Percentiles rank a stretch among this genome's conserved stretches.
phyloP scores from a whole-genome alignment of 2,113 vertebrate genomes.

The Tachycineta bicolor region DNA sequence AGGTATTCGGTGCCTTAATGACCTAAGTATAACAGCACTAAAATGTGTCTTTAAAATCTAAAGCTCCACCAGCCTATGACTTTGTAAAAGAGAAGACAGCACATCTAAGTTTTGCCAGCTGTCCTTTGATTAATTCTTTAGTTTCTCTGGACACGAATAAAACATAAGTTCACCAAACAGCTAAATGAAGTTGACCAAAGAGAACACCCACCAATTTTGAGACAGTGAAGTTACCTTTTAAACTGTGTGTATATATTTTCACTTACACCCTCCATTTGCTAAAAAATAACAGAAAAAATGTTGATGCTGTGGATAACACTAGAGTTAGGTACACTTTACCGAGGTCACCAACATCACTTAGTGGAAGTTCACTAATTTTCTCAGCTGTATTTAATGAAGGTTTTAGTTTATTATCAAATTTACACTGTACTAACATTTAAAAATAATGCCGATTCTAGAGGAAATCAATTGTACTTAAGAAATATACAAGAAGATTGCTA shows the following conservation, averaged over 20 bases:
- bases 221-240: not conserved
- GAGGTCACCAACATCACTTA: not conserved
- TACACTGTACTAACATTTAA: not conserved
- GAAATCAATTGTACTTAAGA: not conserved
- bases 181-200: not conserved
- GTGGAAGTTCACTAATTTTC: not conserved
- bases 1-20: not conserved
- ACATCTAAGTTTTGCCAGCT: not conserved
- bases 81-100: not conserved
- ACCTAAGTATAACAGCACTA: not conserved
- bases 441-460: not conserved
- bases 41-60: not conserved
- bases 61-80: not conserved
- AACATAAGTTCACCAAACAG: not conserved
- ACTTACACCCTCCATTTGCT: not conserved
- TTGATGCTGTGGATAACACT: not conserved
- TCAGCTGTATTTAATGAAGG: not conserved
- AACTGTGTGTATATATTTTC: not conserved
- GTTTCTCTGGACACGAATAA: not conserved
- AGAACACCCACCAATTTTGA: not conserved
- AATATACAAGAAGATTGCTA: not conserved
- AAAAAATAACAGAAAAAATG: not conserved
- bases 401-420: constrained; percentile 10
- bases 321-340: not conserved
- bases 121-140: not conserved